Evolutionary conservation across 2,113 vertebrate genomes (phyloP).

Genomic region (Microcebus tavaratra): DNA sequence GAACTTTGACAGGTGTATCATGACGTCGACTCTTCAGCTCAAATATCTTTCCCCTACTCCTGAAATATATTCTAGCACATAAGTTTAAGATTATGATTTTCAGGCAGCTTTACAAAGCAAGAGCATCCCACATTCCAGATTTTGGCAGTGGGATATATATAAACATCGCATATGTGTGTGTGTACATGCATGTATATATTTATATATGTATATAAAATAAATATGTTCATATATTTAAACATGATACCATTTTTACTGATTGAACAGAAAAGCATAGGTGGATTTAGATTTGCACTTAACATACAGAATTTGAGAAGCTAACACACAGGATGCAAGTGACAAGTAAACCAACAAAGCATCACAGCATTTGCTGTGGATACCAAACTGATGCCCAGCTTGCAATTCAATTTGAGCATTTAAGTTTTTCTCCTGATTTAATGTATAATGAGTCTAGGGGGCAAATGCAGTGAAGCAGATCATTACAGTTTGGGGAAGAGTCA

Average conservation of each 20-base stretch:
- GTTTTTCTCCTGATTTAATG: neutral
- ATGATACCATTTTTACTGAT: neutral
- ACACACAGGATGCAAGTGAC: neutral
- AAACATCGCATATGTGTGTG: neutral
- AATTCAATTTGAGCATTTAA: neutral
- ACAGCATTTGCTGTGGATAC: neutral
- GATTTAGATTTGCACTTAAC: neutral
- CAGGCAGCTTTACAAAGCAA: constrained; percentile 15
- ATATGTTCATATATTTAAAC: neutral
- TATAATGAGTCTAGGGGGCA: neutral
- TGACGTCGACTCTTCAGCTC: neutral
- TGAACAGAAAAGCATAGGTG: neutral
- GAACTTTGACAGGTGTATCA: neutral
- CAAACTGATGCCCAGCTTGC: neutral
- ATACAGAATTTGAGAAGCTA: neutral
- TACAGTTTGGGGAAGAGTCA: neutral
- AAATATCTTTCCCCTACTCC: neutral
- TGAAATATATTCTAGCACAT: neutral
- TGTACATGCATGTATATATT: too few relatives aligned
- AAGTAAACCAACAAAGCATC: neutral
- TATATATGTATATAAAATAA: neutral
- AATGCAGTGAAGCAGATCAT: neutral
- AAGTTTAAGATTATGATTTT: neutral
- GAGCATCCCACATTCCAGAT: neutral
- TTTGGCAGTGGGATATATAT: neutral